Evolutionary conservation across 1,140 invertebrate genomes (phyloP), one percentile per base, ranked within the genome.

Genomic region (Condylostylus longicornis): DNA sequence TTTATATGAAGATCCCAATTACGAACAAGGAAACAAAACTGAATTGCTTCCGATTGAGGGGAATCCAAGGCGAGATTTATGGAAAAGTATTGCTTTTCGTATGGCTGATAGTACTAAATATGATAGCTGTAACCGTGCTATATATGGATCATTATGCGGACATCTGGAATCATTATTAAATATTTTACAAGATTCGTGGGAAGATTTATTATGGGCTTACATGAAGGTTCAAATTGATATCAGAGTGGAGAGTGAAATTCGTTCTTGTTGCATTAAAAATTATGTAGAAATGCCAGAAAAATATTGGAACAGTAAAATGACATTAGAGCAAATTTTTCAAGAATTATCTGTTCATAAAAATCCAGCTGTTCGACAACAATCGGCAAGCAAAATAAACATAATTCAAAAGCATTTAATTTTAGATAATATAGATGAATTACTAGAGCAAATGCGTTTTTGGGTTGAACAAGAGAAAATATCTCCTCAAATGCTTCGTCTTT

Each of bases 201-300:
- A 86, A 53, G 91, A 97, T 63, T 66, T 80, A 37, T 59, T 95
- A 9, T 96, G 90, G 90, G 83, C 85, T 8, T 79, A 89, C 54
- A 68, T 88, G 42, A 79, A 77, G 49, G 71, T 76, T 0, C 71
- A 86, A 45, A 74, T 94, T 39, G 89, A 95, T 58, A 72, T 81
- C 12, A 68, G 75, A 42, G 84, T 94, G 2, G 90, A 95, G 63
- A 69, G 65, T 56, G 56, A 69, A 66, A 53, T 71, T 44, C 44
- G 66, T 45, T 43, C 67, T 52, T 48, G 61, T 55, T 47, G 67
- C 64, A 42, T 44, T 42, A 70, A 66, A 47, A 59, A 49, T 10
- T 75, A 69, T 47, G 66, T 59, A 8, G 51, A 63, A 33, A 70
- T 84, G 63, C 85, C 75, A 7, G 75, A 72, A 45, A 76, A 71